Base-by-base conservation (phyloP, 2,888 invertebrate genomes). In the Macroteleia sp. region DNA sequence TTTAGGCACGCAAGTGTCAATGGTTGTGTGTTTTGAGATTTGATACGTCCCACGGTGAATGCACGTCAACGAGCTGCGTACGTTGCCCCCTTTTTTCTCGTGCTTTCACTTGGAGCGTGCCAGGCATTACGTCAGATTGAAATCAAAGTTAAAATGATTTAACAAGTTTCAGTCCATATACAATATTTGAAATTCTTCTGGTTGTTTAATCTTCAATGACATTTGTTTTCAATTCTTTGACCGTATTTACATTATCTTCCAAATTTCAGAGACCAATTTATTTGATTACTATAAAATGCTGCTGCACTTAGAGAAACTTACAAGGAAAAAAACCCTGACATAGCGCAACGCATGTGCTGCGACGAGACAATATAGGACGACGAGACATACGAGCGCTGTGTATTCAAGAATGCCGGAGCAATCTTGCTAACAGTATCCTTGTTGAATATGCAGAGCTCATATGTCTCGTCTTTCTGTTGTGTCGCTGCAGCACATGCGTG, bases 1-100 rank as follows among this genome's bases (percentile, higher is more conserved):
- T 87, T 86, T 87, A 80, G 73, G 67, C 79, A 59, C 70, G 75
- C 77, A 79, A 74, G 71, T 78, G 75, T 80, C 71, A 42, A 44
- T 44, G 66, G 25, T 74, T 75, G 75, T 82, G 81, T 82, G 74
- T 82, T 81, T 81, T 74, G 74, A 74, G 48, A 66, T 80, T 77
- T 54, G 82, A 85, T 82, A 71, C 57, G 69, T 76, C 70, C 70
- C 67, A 73, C 42, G 77, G 67, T 75, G 62, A 74, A 77, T 62
- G 64, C 44, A 46, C 70, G 67, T 75, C 74, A 62, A 70, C 74
- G 75, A 74, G 67, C 44, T 52, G 46, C 75, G 50, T 62, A 76
- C 59, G 46, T 70, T 59, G 62, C 54, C 42, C 56, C 48, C 16
- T 28, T 73, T 66, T 70, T 67, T 67, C 59, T 25, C 16, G 22